Percentiles rank a stretch among this genome's conserved stretches.
Evolutionary conservation across 2,113 vertebrate genomes (phyloP).

Genomic region (Lepus americanus): DNA sequence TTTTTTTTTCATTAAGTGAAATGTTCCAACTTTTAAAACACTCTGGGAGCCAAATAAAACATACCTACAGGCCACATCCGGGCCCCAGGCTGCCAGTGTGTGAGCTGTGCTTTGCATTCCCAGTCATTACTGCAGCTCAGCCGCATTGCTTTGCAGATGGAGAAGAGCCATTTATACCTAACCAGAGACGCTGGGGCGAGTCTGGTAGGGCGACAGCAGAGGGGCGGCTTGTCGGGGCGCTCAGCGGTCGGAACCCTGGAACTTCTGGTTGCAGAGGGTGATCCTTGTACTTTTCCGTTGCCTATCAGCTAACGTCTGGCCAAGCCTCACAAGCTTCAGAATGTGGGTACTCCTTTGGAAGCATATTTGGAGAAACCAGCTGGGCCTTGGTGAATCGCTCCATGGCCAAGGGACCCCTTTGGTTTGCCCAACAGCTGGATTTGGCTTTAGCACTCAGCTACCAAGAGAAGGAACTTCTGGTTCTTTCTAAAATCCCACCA

Average conservation of each 20-base stretch:
- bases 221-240: neutral
- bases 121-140: neutral
- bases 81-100: neutral
- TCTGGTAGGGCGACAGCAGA: no score
- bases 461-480: neutral
- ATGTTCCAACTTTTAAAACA: slow-evolving; percentile 69
- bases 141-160: neutral
- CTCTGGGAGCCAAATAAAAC: slow-evolving; percentile 62
- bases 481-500: neutral
- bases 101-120: neutral
- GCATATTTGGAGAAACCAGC: accelerated
- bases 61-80: slow-evolving; percentile 43
- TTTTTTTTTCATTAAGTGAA: neutral
- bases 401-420: neutral
- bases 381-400: no score
- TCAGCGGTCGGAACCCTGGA: neutral
- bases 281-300: neutral
- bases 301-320: neutral
- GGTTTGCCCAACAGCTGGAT: neutral
- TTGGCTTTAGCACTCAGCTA: neutral
- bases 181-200: neutral
- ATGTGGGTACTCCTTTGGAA: accelerated
- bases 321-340: neutral
- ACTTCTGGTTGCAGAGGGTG: neutral
- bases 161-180: neutral